Conservation (phyloP, 2,113 vertebrate species). For the Gnathonemus echidnorhynchus region DNA sequence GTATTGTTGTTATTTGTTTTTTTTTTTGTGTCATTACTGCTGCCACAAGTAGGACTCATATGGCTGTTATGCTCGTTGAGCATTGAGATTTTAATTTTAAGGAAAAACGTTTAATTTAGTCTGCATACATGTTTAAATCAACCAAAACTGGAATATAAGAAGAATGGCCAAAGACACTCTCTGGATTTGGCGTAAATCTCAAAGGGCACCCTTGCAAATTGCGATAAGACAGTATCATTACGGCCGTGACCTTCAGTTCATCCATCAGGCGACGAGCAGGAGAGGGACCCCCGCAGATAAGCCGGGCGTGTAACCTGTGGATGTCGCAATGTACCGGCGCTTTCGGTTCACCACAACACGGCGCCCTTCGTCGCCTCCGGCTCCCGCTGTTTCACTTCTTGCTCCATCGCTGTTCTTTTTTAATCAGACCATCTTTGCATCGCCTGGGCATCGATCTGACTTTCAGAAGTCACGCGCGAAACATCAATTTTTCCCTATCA, state of each 20-base stretch:
- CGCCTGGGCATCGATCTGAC: not conserved
- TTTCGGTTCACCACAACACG: not conserved
- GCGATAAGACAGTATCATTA: conserved; percentile 46
- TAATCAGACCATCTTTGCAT: not conserved
- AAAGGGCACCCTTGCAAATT: conserved; percentile 37
- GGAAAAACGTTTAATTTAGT: not conserved
- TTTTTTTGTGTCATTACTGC: not conserved
- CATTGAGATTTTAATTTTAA: not conserved
- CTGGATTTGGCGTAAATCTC: conserved; percentile 40
- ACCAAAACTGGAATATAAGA: conserved; percentile 29
- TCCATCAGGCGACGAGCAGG: conserved; percentile 34
- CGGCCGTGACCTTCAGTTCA: conserved; percentile 36
- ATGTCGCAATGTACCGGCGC: not conserved
- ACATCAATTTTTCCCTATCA: not conserved
- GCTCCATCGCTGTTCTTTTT: not conserved
- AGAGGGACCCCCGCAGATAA: not conserved
- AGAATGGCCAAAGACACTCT: conserved; percentile 35
- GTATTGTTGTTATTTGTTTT: not conserved
- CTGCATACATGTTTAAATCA: conserved; percentile 31
- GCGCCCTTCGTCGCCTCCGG: not conserved
- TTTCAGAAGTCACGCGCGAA: not conserved
- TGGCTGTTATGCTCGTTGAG: not conserved
- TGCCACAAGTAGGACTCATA: not conserved
- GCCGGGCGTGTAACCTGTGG: not conserved
- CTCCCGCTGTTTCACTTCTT: not conserved